These are phyloP conservation scores for Melikaiella ostensackeni DNA, from an alignment of 2,888 invertebrate genomes.

Conservation along the genomic window DNA sequence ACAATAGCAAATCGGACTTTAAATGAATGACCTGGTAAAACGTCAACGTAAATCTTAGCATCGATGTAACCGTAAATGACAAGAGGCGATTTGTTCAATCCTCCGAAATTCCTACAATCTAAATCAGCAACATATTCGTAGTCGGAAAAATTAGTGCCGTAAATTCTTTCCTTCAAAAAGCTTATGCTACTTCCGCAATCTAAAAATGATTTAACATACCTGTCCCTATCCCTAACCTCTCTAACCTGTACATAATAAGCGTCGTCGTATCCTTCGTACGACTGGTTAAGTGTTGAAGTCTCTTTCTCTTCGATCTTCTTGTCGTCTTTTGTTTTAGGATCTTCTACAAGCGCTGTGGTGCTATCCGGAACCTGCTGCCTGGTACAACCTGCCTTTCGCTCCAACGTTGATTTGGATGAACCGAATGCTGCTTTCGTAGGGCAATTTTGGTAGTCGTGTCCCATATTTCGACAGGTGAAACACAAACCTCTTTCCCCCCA, in stretches of 20 bases:
- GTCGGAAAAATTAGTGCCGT: constrained; percentile 36
- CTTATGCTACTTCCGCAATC: constrained; percentile 52
- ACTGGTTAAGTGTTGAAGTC: too few species aligned
- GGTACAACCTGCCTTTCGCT: background rate
- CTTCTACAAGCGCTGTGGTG: background rate
- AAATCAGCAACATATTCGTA: background rate
- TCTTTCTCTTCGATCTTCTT: background rate
- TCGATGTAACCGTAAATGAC: constrained; percentile 42
- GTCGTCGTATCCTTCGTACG: background rate
- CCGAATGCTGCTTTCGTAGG: background rate
- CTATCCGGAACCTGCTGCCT: background rate
- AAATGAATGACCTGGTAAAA: constrained; percentile 44
- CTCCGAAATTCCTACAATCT: constrained; percentile 41
- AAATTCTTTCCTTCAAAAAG: constrained; percentile 45
- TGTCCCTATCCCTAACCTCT: background rate
- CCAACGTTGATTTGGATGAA: background rate
- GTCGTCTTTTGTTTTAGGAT: background rate
- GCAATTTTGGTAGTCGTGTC: background rate
- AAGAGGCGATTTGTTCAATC: constrained; percentile 48
- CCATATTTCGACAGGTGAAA: constrained; percentile 1
- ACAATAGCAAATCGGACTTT: constrained; percentile 49
- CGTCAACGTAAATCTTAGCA: constrained; percentile 38
- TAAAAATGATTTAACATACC: constrained; percentile 37
- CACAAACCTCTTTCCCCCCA: constrained; percentile 1
- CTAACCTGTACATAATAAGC: background rate